Base-by-base conservation (phyloP, 2,113 vertebrate species). In the Zosterops pallidus region DNA sequence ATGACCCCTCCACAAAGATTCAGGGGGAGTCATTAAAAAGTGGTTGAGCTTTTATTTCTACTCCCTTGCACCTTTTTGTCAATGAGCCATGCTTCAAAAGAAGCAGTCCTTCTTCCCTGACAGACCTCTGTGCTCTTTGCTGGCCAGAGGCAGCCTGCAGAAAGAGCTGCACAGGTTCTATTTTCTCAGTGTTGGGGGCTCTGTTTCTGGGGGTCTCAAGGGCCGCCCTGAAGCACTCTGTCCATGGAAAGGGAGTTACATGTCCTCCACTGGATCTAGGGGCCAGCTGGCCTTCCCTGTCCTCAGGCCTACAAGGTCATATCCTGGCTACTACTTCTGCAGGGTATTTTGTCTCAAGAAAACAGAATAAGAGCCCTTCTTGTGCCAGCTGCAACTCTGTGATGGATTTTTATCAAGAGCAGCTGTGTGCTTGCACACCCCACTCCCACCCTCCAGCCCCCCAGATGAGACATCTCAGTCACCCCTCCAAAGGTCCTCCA, bases 121-220 rank as follows among this genome's bases (percentile, higher is more conserved):
- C 12, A 72, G 20, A n/a, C 4, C 9, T 44, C 25, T 28, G 31
- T 37, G 29, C 24, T 75, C 50, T 37, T 47, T 9, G 3, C 50
- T 44, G 4, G 28, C 35, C 47, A 86, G 47, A 76, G 52, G 19
- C 42, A 60, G 44, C 29, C 82, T 28, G 47, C 33, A 80, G 63
- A 28, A 37, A 35, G 39, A 72, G 20, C 20, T 6, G 6, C 6
- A 52, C 5, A 9, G 55, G 11, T 37, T 53, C n/a, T 23, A 3
- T 1, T 18, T 62, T 18, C 22, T 59, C 52, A 3, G 2, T 5
- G 9, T 0, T 3, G 8, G 9, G 4, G 0, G 2, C 4, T 70
- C 52, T 64, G 6, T 21, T 71, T 62, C 53, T 76, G 25, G 18
- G 50, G 11, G 3, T 49, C 62, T 50, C 5, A 1, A 37, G 71